A percentile compares a stretch with the other conserved stretches of the same genome.
phyloP scores from a whole-genome alignment of 2,888 invertebrate species.

The Gibbula magus region DNA sequence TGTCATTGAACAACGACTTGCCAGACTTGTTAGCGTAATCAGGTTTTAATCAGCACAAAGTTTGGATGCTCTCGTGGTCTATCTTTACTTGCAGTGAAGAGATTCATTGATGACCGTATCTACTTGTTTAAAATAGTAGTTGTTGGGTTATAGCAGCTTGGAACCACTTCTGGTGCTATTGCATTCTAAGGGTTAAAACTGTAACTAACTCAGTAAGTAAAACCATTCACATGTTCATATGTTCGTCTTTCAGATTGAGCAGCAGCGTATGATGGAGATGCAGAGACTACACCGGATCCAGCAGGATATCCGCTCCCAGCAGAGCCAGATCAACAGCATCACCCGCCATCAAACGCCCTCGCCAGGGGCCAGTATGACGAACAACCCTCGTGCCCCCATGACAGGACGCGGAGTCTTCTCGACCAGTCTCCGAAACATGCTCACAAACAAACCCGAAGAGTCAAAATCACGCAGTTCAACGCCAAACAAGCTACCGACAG shows the following conservation, averaged over 20 bases:
- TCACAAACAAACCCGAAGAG: not conserved
- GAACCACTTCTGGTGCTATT: no score
- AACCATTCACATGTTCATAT: no score
- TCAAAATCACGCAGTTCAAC: not conserved
- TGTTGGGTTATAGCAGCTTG: no score
- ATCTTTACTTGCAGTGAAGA: no score
- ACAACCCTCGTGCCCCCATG: not conserved
- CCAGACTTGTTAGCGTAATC: no score
- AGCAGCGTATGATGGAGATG: slow-evolving; percentile 52
- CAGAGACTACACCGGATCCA: slow-evolving; percentile 53
- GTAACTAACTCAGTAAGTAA: no score
- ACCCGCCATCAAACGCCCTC: not conserved
- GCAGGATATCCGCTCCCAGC: slow-evolving; percentile 53
- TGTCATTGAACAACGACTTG: no score
- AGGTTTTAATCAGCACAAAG: no score
- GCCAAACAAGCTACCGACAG: slow-evolving; percentile 14
- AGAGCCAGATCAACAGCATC: slow-evolving; percentile 41
- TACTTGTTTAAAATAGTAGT: no score
- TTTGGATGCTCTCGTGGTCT: no score
- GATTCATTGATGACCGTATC: no score
- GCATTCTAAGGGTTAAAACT: no score
- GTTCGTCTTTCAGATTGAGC: slow-evolving; percentile 44
- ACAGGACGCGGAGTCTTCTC: not conserved
- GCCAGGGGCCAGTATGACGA: not conserved
- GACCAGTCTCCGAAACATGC: not conserved